These are phyloP conservation scores for Myotis brandtii DNA, from an alignment of 2,113 vertebrate genomes.

Conservation along the genomic window DNA sequence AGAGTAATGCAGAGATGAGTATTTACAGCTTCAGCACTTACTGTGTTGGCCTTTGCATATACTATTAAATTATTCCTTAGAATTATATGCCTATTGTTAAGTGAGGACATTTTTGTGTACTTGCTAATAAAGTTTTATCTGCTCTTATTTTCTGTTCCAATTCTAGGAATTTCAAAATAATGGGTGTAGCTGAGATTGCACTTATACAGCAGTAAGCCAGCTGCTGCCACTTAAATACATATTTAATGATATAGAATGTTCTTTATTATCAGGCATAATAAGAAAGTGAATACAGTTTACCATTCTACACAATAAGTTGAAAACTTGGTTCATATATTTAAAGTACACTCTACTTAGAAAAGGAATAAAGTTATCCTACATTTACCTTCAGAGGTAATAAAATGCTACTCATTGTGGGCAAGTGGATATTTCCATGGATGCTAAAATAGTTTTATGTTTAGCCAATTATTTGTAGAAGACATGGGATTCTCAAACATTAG, in stretches of 20 bases:
- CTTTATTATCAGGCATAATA: slow-evolving; percentile 35
- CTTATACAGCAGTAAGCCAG: background rate
- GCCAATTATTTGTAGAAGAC: background rate
- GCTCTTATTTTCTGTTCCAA: slow-evolving; percentile 52
- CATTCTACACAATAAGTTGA: background rate
- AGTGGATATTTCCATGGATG: background rate
- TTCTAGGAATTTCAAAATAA: slow-evolving; percentile 63
- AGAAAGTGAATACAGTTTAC: background rate
- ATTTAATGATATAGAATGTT: background rate
- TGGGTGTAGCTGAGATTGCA: background rate
- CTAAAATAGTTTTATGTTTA: background rate
- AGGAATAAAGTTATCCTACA: slow-evolving; percentile 9
- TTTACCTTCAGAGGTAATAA: background rate
- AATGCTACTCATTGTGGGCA: background rate
- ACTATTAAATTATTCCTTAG: slow-evolving; percentile 25
- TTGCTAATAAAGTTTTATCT: slow-evolving; percentile 75
- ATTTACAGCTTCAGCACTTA: slow-evolving; percentile 60
- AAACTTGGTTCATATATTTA: slow-evolving; percentile 4
- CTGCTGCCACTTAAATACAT: slow-evolving; percentile 1
- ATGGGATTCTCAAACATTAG: background rate
- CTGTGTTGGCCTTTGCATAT: slow-evolving; percentile 1
- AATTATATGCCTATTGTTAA: slow-evolving; percentile 59
- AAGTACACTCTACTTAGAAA: slow-evolving; percentile 4
- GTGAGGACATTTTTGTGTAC: slow-evolving; percentile 41
- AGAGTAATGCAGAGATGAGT: slow-evolving; percentile 28